phyloP scores from a whole-genome alignment of 2,113 vertebrate genomes.

The Proterorhinus semilunaris region DNA sequence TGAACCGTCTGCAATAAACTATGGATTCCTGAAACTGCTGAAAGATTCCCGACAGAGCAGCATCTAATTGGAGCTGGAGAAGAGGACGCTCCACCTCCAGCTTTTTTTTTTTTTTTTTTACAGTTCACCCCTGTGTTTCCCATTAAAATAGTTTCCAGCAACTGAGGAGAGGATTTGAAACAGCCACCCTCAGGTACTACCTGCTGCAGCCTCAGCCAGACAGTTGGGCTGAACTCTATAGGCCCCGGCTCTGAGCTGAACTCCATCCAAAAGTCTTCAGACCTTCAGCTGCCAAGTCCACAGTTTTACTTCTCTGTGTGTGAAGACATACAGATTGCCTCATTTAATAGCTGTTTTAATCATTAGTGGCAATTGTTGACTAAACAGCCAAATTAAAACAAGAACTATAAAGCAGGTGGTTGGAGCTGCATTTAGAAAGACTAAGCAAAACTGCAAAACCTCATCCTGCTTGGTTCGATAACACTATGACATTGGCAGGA shows the following conservation, averaged over 20 bases:
- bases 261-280: slow-evolving; percentile 34
- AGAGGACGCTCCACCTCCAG: slow-evolving; percentile 40
- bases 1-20: slow-evolving; percentile 41
- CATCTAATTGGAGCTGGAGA: slow-evolving; percentile 62
- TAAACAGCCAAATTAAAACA: slow-evolving; percentile 15
- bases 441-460: background rate
- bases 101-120: slow-evolving; percentile 27
- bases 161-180: slow-evolving; percentile 56
- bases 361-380: slow-evolving; percentile 12
- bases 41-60: slow-evolving; percentile 55
- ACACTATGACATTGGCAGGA: background rate
- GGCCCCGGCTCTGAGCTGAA: slow-evolving; percentile 31
- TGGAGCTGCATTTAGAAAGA: background rate
- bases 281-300: slow-evolving; percentile 14
- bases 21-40: slow-evolving; percentile 35
- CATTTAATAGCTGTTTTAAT: slow-evolving; percentile 19
- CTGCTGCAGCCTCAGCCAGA: slow-evolving; percentile 54
- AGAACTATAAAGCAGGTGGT: slow-evolving; percentile 3
- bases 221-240: slow-evolving; percentile 49
- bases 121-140: slow-evolving; percentile 61
- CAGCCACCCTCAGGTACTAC: slow-evolving; percentile 63
- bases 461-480: background rate
- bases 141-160: slow-evolving; percentile 74
- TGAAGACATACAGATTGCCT: slow-evolving; percentile 7
- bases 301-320: slow-evolving; percentile 5